phyloP scores from a whole-genome alignment of 2,797 vertebrate species.

The Karalla daura region DNA sequence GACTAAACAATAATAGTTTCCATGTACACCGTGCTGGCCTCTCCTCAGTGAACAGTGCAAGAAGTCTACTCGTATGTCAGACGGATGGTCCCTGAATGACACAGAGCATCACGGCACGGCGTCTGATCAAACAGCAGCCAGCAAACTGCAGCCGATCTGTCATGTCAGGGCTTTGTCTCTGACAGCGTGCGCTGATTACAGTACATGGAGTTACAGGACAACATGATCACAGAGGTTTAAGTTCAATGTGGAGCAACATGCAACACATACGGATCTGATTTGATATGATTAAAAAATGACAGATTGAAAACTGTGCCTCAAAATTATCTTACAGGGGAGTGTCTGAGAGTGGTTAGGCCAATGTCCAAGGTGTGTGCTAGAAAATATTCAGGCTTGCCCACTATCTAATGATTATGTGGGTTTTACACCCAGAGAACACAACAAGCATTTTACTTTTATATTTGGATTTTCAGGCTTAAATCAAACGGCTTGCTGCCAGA shows the following conservation, averaged over 20 bases:
- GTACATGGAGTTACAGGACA: conserved; percentile 6
- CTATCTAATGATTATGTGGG: conserved; percentile 51
- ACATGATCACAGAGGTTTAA: conserved; percentile 16
- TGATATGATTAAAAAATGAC: conserved; percentile 29
- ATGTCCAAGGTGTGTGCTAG: conserved; percentile 38
- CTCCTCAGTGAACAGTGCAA: conserved; percentile 23
- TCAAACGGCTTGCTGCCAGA: conserved; percentile 36
- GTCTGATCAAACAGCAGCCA: conserved; percentile 42
- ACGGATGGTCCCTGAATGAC: conserved; percentile 34
- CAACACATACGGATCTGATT: background rate
- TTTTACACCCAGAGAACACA: conserved; percentile 48
- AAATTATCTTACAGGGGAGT: conserved; percentile 15
- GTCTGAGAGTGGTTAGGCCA: conserved; percentile 30
- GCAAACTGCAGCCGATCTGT: conserved; percentile 13
- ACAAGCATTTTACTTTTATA: conserved; percentile 64
- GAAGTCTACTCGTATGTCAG: conserved; percentile 25
- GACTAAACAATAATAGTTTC: conserved; percentile 55
- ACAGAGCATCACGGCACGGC: conserved; percentile 17
- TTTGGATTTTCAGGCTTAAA: conserved; percentile 50
- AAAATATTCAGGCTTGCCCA: conserved; percentile 48
- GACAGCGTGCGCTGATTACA: conserved; percentile 37
- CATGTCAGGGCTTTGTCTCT: conserved; percentile 1
- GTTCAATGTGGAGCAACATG: conserved; percentile 9
- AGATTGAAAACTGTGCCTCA: background rate
- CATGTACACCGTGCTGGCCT: conserved; percentile 24